phyloP scores from a whole-genome alignment of 2,113 vertebrate species.

The Elachura formosa region DNA sequence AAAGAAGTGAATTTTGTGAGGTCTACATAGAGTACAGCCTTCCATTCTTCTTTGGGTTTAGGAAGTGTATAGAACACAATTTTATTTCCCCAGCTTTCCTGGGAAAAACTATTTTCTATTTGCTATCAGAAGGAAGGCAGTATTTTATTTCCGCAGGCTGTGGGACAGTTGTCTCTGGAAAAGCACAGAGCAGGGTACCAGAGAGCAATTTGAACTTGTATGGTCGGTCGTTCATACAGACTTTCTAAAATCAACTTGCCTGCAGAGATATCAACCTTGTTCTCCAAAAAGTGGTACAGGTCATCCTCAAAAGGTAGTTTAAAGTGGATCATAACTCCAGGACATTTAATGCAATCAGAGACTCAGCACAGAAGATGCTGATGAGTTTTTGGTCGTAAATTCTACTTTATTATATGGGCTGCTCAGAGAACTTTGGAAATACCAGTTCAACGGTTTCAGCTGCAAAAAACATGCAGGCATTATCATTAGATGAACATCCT shows the following conservation, averaged over 20 bases:
- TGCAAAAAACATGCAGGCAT: not conserved
- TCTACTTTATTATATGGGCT: not conserved
- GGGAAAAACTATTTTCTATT: not conserved
- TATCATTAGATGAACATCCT: not conserved
- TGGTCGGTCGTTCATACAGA: not conserved
- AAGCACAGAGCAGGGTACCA: not conserved
- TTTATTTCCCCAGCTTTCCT: not conserved
- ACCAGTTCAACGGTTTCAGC: not conserved
- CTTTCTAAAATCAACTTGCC: not conserved
- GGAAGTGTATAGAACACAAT: not conserved
- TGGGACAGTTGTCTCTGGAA: not conserved
- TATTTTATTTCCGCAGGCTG: not conserved
- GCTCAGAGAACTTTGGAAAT: not conserved
- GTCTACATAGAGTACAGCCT: constrained; percentile 16
- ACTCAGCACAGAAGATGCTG: not conserved
- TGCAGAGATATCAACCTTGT: not conserved
- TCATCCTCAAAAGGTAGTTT: not conserved
- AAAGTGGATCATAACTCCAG: not conserved
- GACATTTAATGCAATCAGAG: not conserved
- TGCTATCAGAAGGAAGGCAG: not conserved
- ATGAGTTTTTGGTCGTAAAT: not conserved
- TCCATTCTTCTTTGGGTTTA: constrained; percentile 1
- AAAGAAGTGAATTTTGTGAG: constrained; percentile 56
- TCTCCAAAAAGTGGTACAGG: not conserved
- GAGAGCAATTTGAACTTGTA: not conserved